These are phyloP conservation scores for Drosophila subsilvestris DNA, from an alignment of 2,888 invertebrate genomes.

Conservation along the genomic window DNA sequence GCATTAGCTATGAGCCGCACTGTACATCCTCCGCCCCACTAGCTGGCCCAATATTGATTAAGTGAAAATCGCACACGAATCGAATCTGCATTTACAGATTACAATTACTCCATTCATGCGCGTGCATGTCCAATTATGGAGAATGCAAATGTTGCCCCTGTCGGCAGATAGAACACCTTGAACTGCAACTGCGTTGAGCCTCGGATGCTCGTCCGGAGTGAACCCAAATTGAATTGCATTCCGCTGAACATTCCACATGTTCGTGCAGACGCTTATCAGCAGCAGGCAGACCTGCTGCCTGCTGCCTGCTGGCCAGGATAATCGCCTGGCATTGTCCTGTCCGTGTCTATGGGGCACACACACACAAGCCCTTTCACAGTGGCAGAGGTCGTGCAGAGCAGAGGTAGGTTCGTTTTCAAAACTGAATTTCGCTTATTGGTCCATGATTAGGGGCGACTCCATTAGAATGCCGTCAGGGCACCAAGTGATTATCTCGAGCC, in stretches of 20 bases:
- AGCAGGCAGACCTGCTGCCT: constrained; percentile 48
- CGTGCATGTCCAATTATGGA: constrained; percentile 62
- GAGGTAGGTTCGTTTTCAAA: constrained; percentile 36
- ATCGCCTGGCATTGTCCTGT: constrained; percentile 36
- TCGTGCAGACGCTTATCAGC: constrained; percentile 59
- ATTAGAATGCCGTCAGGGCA: not conserved
- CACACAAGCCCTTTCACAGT: not conserved
- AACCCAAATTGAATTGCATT: constrained; percentile 67
- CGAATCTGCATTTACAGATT: constrained; percentile 36
- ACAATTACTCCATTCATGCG: constrained; percentile 35
- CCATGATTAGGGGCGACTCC: constrained; percentile 53
- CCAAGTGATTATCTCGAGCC: not conserved
- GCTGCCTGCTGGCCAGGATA: constrained; percentile 49
- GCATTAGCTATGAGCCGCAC: not conserved
- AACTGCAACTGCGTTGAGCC: constrained; percentile 62
- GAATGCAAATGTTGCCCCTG: constrained; percentile 50
- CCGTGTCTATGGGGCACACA: constrained; percentile 5
- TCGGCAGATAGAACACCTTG: constrained; percentile 54
- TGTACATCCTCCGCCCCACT: not conserved
- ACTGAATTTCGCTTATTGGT: constrained; percentile 48
- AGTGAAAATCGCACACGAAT: constrained; percentile 38
- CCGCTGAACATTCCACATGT: constrained; percentile 46
- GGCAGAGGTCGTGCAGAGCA: constrained; percentile 10
- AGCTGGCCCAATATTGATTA: constrained; percentile 38
- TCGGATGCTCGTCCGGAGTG: constrained; percentile 33